Percentiles rank a stretch among this genome's conserved stretches.
These are phyloP conservation scores for Megalops atlanticus DNA, from an alignment of 2,113 vertebrate genomes.

Conservation along the genomic window DNA sequence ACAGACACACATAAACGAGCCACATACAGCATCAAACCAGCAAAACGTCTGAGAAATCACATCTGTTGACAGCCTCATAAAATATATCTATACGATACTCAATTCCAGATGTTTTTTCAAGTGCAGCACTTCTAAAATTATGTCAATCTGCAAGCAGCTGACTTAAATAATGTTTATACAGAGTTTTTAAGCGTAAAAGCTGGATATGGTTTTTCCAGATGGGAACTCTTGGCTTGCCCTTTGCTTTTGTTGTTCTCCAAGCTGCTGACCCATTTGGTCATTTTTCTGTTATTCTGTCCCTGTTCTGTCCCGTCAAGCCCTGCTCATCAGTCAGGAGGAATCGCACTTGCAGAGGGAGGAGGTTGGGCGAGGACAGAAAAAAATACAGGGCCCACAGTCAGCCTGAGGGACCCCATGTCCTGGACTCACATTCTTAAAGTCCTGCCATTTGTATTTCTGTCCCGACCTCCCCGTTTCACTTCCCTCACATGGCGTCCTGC, in stretches of 20 bases:
- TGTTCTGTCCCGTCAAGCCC: neutral
- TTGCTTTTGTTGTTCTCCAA: neutral
- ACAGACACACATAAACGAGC: neutral
- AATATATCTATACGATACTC: neutral
- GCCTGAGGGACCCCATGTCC: neutral
- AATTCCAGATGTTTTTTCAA: neutral
- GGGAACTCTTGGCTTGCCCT: neutral
- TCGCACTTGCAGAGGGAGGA: neutral
- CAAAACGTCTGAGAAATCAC: neutral
- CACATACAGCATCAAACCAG: neutral
- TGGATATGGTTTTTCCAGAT: neutral
- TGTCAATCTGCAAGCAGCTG: neutral
- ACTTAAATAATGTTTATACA: neutral
- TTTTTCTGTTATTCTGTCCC: neutral
- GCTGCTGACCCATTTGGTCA: neutral
- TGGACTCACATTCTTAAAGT: neutral
- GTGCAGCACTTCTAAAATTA: neutral
- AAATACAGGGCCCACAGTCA: neutral
- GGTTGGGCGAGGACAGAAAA: neutral
- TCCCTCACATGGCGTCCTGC: no score
- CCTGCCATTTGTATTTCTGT: neutral
- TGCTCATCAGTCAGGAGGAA: neutral
- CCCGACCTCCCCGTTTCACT: neutral
- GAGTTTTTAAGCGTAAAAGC: neutral
- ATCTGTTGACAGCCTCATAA: neutral